Base-by-base conservation (phyloP, 1,140 invertebrate species). In the Ips typographus region DNA sequence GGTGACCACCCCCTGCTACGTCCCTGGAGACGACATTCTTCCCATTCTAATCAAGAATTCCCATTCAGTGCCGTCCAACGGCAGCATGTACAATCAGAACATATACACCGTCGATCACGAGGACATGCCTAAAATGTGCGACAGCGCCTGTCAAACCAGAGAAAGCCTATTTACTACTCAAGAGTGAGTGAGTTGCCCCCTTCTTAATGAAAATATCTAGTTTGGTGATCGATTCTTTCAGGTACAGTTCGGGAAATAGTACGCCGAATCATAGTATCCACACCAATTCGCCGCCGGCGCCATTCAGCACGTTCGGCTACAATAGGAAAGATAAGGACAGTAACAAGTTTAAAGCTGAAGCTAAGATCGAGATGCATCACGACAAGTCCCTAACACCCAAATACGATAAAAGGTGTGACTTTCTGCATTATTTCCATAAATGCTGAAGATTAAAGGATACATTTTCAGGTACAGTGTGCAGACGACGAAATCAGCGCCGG, bases 401-500 rank as follows among this genome's bases (percentile, higher is more conserved):
- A 43, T 67, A 68, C 58, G 58, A 63, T 56, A 67, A 65, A 60
- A 71, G 69, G 69, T 67, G 53, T 65, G 39, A 41, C 5, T 6
- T 36, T 39, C 3, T n/a, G n/a, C n/a, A n/a, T n/a, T n/a, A n/a
- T n/a, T n/a, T n/a, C n/a, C n/a, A n/a, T n/a, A n/a, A n/a, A 44
- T 1, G 43, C 37, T 44, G 59, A 44, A 58, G 41, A 44, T 43
- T 37, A 43, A 61, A 7, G 1, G 1, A 2, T 37, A n/a, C 36
- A 58, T 60, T 64, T 71, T 40, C 63, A 71, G 69, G 0, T 89
- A 89, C 77, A 91, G 89, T 78, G 87, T 89, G 58, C 88, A 91
- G 70, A 91, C 90, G 7, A 91, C 90, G 5, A 92, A 93, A 77
- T 93, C 92, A 53, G 92, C 92, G 1, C 92, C 92, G 36, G 93